Base-by-base conservation (phyloP, 1,140 invertebrate genomes). In the Lasaia peninsularis region DNA sequence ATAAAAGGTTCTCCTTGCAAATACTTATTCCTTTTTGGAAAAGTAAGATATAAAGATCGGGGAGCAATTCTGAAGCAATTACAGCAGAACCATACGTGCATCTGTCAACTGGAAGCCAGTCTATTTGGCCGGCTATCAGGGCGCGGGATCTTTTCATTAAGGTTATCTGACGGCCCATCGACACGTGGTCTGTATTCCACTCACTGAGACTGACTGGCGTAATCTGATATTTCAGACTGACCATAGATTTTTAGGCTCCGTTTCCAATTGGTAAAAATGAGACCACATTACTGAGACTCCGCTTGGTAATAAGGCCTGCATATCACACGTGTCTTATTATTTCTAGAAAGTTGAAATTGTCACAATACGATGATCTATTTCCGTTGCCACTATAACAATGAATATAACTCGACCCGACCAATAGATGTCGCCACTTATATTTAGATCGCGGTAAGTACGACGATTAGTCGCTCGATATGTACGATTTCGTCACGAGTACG, bases 81-180 rank as follows among this genome's bases (percentile, higher is more conserved):
- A 68, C 70, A 34, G 48, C 24, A 65, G 63, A 69, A 65, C 67
- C 63, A 65, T 60, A 63, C 63, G 37, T 35, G 20, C 53, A 67
- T 69, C 63, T 68, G 65, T 64, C 63, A 40, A 44, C 12, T 51
- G 21, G 59, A 62, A 18, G 32, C n/a, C 12, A 18, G 53, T 34
- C 54, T 18, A n/a, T 44, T 34, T 35, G 44, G 9, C 33, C 24
- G 20, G 32, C 21, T 62, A 61, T 63, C 61, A 28, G 48, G 44
- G 49, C 37, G 50, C 48, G 72, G 69, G 75, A 82, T 82, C 79
- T 80, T 75, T 75, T 80, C 77, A 80, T 80, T 76, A 82, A 75
- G 73, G 73, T 74, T 80, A 80, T 77, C 78, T 34, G 63, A 24
- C 14, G 21, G 34, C 31, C 31, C 51, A 75, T 71, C 70, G 69